Conservation (phyloP, 2,888 invertebrate species). For the Harmothoe impar region DNA sequence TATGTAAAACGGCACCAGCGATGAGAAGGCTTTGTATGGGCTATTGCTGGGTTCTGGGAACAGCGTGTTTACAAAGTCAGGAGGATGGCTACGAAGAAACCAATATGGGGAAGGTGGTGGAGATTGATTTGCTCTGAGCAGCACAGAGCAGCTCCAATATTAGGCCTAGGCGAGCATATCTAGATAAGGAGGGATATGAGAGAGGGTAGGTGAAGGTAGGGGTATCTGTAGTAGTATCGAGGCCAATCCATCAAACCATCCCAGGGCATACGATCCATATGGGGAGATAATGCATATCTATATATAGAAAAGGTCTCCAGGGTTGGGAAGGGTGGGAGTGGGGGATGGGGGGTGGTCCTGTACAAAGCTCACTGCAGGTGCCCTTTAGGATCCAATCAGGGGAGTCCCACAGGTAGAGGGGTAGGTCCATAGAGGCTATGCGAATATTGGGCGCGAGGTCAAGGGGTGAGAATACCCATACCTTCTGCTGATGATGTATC, state of each 20-base stretch:
- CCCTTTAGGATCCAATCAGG: constrained; percentile 31
- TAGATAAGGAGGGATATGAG: background rate
- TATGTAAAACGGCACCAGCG: background rate
- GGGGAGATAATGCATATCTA: background rate
- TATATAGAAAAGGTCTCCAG: constrained; percentile 19
- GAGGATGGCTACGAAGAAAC: background rate
- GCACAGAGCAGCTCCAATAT: background rate
- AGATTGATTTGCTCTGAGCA: constrained; percentile 26
- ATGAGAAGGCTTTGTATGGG: background rate
- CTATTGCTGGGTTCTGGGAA: background rate
- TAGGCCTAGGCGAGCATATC: background rate
- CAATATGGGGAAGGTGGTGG: background rate
- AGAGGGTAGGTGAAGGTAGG: background rate
- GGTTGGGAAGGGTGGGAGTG: background rate
- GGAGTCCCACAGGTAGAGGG: background rate
- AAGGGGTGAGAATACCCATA: too few species aligned
- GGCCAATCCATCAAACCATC: constrained; percentile 30
- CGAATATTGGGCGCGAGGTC: too few species aligned
- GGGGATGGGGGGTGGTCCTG: background rate
- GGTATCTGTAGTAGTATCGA: background rate
- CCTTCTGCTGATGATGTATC: too few species aligned
- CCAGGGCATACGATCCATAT: background rate
- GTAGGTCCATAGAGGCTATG: background rate
- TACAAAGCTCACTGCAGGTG: background rate
- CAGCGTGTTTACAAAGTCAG: background rate